Conservation (phyloP, 1,140 invertebrate genomes). For the Drosophila mauritiana region DNA sequence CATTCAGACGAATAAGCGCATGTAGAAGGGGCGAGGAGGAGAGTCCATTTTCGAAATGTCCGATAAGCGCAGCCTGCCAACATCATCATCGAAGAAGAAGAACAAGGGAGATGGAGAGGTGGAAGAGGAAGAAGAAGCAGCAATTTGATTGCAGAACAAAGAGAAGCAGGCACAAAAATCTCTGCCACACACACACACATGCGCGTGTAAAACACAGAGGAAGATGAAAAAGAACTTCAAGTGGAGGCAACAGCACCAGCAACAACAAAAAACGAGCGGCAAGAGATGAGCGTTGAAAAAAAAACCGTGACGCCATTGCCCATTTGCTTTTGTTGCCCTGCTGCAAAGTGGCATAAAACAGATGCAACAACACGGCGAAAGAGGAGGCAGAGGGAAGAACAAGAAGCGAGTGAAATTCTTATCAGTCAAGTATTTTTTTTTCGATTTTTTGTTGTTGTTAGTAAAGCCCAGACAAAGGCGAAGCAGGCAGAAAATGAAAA, state of each 20-base stretch:
- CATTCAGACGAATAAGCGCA: constrained; percentile 37
- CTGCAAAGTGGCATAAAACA: constrained; percentile 62
- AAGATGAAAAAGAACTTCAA: constrained; percentile 47
- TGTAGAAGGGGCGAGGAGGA: constrained; percentile 19
- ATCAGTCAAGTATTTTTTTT: constrained; percentile 57
- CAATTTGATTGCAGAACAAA: constrained; percentile 53
- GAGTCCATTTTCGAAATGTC: constrained; percentile 51
- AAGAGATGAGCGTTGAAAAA: constrained; percentile 4
- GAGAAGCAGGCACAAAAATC: constrained; percentile 56
- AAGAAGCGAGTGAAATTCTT: constrained; percentile 48
- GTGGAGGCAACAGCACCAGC: constrained; percentile 31
- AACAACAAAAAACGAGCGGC: constrained; percentile 5
- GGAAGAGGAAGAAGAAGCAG: constrained; percentile 6
- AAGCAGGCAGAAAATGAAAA: neutral
- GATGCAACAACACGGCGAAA: constrained; percentile 51
- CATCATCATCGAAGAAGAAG: constrained; percentile 23
- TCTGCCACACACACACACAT: constrained; percentile 35
- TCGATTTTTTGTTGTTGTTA: constrained; percentile 8
- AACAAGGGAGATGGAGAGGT: constrained; percentile 12
- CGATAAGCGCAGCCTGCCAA: constrained; percentile 50
- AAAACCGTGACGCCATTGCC: constrained; percentile 46
- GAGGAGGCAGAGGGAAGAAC: constrained; percentile 4
- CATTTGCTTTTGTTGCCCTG: constrained; percentile 39
- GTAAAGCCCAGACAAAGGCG: constrained; percentile 26
- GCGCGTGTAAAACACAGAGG: constrained; percentile 3